A percentile compares a stretch with the other conserved stretches of the same genome.
phyloP scores from a whole-genome alignment of 2,888 invertebrate genomes.

The Poecilus cupreus region DNA sequence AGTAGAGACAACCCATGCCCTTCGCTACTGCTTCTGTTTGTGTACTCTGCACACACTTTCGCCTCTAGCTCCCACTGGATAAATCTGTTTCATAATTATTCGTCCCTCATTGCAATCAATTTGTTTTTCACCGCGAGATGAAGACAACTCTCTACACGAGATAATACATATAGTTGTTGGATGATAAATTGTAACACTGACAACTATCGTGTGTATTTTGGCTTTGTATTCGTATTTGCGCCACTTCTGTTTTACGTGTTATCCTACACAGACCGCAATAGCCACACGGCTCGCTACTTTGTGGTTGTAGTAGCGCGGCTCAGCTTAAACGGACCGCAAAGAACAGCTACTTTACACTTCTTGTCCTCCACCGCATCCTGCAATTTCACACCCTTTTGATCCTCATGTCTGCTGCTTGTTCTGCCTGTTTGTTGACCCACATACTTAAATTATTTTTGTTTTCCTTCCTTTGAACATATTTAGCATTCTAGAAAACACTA shows the following conservation, averaged over 20 bases:
- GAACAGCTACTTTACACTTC: not conserved
- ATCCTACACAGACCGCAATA: not conserved
- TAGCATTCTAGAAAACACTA: not conserved
- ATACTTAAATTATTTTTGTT: not conserved
- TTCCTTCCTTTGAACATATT: not conserved
- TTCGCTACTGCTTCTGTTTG: too few relatives aligned
- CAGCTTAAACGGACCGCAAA: constrained; percentile 3
- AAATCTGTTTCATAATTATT: not conserved
- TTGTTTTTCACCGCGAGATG: not conserved
- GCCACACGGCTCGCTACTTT: not conserved
- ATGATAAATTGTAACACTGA: too few relatives aligned
- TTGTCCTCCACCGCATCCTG: not conserved
- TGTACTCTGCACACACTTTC: too few relatives aligned
- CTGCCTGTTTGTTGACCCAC: not conserved
- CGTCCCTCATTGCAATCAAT: not conserved
- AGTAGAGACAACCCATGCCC: not conserved
- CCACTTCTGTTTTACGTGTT: not conserved
- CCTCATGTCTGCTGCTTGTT: not conserved
- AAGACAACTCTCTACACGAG: too few relatives aligned
- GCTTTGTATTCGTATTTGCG: too few relatives aligned
- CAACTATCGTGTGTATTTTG: too few relatives aligned
- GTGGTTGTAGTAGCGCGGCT: not conserved
- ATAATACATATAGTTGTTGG: too few relatives aligned
- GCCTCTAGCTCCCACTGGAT: not conserved
- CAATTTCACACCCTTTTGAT: not conserved